Evolutionary conservation across 2,797 vertebrate species (phyloP), one percentile per base, ranked within the genome.

Genomic region (Rousettus madagascariensis): DNA sequence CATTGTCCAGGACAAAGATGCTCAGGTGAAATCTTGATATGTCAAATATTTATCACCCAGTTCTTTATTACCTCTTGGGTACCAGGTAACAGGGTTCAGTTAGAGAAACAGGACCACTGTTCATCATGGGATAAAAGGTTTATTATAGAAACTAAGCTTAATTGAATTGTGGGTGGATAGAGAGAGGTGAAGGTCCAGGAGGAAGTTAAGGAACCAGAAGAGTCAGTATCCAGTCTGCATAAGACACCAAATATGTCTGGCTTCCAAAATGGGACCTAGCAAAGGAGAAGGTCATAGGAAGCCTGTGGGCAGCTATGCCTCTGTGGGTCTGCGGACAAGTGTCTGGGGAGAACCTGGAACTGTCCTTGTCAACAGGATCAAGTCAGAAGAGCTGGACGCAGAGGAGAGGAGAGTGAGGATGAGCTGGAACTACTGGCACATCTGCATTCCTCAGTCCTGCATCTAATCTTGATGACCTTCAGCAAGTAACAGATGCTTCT

Each of bases 1-100:
- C 71, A 51, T 38, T 71, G 41, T 79, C 59, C 0, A 66, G 43
- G 36, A 36, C n/a, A 65, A 79, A 66, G 22, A 79, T 38, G 41
- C 9, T 30, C 46, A 38, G 17, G 5, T 41, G 74, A 57, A 74
- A 75, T 24, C 30, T 65, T 74, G 8, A 91, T 46, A 26, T 15
- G 79, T 86, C 9, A 89, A 88, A 59, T 95, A 57, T 78, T 86
- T 86, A 78, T 71, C 8, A 53, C 61, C 55, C 2, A n/a, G 3
- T 71, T 80, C 53, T 93, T 6, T 85, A 63, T 24, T 17, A 72
- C 0, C 15, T 82, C 24, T 78, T 89, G 66, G 88, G 46, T 49
- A 53, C 17, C 17, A 85, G 38, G 36, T 63, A 77, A 30, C 22
- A 89, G 38, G 15, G 68, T 78, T 93, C 65, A 85, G 26, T 65